Percentiles rank a stretch among this genome's conserved stretches.
These are phyloP conservation scores for Apodemia zela DNA, from an alignment of 2,888 invertebrate genomes.

Conservation along the genomic window DNA sequence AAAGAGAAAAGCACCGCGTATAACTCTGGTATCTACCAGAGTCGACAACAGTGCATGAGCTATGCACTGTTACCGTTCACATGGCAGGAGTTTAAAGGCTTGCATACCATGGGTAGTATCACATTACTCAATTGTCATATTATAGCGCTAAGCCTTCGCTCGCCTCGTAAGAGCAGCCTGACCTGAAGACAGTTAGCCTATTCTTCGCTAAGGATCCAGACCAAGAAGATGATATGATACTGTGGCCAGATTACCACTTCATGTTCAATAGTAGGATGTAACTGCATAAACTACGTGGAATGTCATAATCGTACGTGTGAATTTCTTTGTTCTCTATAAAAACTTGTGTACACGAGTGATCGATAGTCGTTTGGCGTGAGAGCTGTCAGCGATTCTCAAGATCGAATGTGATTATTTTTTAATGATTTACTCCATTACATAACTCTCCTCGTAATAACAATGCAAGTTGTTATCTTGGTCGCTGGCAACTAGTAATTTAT, in stretches of 20 bases:
- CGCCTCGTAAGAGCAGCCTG: neutral
- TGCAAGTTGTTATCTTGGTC: conserved; percentile 1
- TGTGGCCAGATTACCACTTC: neutral
- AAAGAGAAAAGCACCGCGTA: too few relatives aligned
- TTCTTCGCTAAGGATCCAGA: too few relatives aligned
- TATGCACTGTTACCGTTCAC: too few relatives aligned
- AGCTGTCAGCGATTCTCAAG: conserved; percentile 24
- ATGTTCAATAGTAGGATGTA: neutral
- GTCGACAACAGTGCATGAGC: too few relatives aligned
- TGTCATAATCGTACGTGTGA: neutral
- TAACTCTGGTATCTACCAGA: too few relatives aligned
- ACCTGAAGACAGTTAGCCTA: too few relatives aligned
- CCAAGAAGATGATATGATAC: too few relatives aligned
- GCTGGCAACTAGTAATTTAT: neutral
- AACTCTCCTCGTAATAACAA: conserved; percentile 17
- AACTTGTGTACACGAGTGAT: conserved; percentile 31
- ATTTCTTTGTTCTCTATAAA: neutral
- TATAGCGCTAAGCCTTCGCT: too few relatives aligned
- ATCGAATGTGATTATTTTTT: conserved; percentile 17
- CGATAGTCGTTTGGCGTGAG: conserved; percentile 37
- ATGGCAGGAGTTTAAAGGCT: too few relatives aligned
- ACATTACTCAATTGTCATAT: too few relatives aligned
- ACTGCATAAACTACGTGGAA: neutral
- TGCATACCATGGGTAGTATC: too few relatives aligned
- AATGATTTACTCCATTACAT: conserved; percentile 19